Evolutionary conservation across 2,888 invertebrate species (phyloP), one percentile per base, ranked within the genome.

Genomic region (Neoscelio sp.): DNA sequence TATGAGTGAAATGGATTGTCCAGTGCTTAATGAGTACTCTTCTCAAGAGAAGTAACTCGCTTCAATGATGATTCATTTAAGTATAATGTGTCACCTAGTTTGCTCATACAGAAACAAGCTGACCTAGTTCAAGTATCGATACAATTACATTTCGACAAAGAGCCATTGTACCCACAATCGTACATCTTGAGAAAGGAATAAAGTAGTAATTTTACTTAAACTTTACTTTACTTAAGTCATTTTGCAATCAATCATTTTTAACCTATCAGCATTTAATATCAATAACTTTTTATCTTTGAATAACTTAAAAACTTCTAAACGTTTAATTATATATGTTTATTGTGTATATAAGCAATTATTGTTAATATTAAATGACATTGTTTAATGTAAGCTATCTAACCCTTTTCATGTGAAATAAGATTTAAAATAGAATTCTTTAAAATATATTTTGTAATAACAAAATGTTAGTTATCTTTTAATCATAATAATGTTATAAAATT

Each of bases 71-170:
- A 60, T 73, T 60, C 50, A 26, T 62, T 78, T 65, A 62, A 68
- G 35, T 70, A 65, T 68, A 74, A 60, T 60, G 68, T 74, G 68
- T 62, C 73, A 76, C 35, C 56, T 33, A 64, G 50, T 74, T 67
- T 48, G 50, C 30, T 56, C 62, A 26, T 30, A 40, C 12, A 54
- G 54, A 73, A 48, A 68, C 58, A 65, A 68, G 42, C 26, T 73
- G 73, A 68, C 73, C 73, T 42, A 68, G 71, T 78, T 78, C 10
- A 28, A 74, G 46, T 58, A 68, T 74, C 56, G 56, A 74, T 44
- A 67, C 73, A 65, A 78, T 60, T 71, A 44, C 52, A 58, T 28
- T 46, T 71, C 35, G 50, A 35, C 68, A 15, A 52, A 15, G 15
- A 52, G 33, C 30, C 33, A 68, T 38, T 74, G 64, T 58, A 46